Evolutionary conservation across 1,140 invertebrate species (phyloP).

Genomic region (Aphis gossypii): DNA sequence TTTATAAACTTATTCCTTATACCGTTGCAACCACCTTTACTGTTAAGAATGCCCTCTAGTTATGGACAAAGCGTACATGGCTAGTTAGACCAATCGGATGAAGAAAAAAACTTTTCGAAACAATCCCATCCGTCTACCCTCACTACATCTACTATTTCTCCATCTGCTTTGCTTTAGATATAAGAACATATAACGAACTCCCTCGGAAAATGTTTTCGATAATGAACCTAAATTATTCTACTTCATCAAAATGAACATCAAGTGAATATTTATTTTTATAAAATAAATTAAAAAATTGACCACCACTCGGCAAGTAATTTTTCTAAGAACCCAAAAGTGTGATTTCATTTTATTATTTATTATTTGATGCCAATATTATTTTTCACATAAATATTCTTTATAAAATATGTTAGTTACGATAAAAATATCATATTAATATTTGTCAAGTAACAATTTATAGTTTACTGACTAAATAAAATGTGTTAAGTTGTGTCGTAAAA

Average conservation of each 20-base stretch:
- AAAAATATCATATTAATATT: not conserved
- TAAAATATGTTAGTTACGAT: not conserved
- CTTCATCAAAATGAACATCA: not conserved
- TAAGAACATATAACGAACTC: not conserved
- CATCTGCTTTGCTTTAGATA: not conserved
- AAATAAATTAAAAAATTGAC: not conserved
- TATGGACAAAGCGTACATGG: not conserved
- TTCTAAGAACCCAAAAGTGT: not conserved
- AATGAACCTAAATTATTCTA: conserved; percentile 17
- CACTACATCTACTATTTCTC: not conserved
- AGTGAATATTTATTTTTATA: not conserved
- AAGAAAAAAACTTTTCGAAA: conserved; percentile 29
- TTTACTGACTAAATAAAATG: not conserved
- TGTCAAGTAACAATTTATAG: not conserved
- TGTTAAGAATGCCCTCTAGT: conserved; percentile 1
- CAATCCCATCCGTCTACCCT: not conserved
- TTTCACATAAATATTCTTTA: no score
- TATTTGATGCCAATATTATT: no score
- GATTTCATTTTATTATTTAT: not conserved
- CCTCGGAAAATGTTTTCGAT: not conserved
- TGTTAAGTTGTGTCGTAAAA: not conserved
- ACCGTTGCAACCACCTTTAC: not conserved
- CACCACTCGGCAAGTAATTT: not conserved
- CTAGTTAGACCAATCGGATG: conserved; percentile 25
- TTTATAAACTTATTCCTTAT: conserved; percentile 24